Evolutionary conservation across 2,888 invertebrate species (phyloP).

Genomic region (Leptinotarsa juncta): DNA sequence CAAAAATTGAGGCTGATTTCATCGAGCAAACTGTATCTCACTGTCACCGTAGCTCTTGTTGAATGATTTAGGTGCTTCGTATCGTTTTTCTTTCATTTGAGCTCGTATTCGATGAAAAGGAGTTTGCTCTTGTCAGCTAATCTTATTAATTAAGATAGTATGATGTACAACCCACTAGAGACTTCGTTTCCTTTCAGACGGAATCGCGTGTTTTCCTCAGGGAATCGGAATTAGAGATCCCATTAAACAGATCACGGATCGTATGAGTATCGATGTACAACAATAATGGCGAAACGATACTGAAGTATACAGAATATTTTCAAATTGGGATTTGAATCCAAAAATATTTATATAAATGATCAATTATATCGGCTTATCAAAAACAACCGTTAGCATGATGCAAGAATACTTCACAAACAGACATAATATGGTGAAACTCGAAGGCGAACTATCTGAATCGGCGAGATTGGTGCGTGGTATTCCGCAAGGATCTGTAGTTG

Average conservation of each 20-base stretch:
- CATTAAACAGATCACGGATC: slow-evolving; percentile 8
- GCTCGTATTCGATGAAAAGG: slow-evolving; percentile 19
- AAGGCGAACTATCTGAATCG: no score
- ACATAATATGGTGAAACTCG: no score
- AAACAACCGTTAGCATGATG: no score
- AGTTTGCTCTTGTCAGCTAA: slow-evolving; percentile 23
- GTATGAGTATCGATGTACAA: background rate
- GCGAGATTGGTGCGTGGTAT: no score
- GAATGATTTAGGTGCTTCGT: background rate
- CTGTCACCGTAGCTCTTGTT: background rate
- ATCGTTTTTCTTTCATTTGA: background rate
- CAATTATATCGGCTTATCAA: no score
- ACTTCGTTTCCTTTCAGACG: slow-evolving; percentile 1
- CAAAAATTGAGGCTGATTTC: no score
- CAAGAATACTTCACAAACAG: no score
- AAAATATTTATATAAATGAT: no score
- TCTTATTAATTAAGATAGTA: slow-evolving; percentile 30
- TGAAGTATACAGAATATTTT: background rate
- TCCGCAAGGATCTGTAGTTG: no score
- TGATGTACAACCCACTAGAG: slow-evolving; percentile 25
- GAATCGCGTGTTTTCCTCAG: slow-evolving; percentile 6
- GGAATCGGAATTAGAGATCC: slow-evolving; percentile 13
- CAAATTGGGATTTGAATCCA: no score
- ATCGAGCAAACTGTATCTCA: no score
- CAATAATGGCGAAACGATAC: background rate